These are phyloP conservation scores for Pseudorhiza aurosa DNA, from an alignment of 30 jellyfish, hydroid and myxozoan species.

Conservation along the genomic window DNA sequence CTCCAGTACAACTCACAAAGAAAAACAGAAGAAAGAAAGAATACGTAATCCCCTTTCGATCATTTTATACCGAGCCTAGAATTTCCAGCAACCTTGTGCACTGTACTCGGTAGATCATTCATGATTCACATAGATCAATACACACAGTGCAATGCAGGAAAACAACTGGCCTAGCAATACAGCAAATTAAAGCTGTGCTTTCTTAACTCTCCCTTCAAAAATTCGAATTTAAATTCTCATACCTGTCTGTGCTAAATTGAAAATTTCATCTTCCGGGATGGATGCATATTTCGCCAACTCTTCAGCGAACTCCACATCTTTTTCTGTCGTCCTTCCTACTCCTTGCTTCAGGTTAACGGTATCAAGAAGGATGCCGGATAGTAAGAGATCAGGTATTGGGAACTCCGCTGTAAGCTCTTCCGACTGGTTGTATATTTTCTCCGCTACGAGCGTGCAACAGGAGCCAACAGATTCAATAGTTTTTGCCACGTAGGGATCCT, in stretches of 20 bases:
- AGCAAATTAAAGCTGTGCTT: no score
- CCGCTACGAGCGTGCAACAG: slow-evolving; percentile 84
- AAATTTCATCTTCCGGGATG: slow-evolving; percentile 43
- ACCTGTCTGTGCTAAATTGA: slow-evolving; percentile 66
- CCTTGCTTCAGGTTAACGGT: slow-evolving; percentile 71
- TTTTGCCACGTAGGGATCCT: slow-evolving; percentile 39
- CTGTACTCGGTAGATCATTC: no score
- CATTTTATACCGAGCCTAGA: no score
- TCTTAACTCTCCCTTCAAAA: no score
- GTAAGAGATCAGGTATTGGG: slow-evolving; percentile 69
- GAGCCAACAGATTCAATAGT: slow-evolving; percentile 87
- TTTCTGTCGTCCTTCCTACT: slow-evolving; percentile 75
- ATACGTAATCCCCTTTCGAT: no score
- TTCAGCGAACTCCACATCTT: slow-evolving; percentile 75
- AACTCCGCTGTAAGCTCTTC: slow-evolving; percentile 18
- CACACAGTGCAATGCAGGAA: no score
- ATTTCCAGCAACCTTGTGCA: no score
- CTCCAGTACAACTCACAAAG: no score
- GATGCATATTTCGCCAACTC: slow-evolving; percentile 30
- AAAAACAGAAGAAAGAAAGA: no score
- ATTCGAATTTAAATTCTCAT: no score
- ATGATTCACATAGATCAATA: no score
- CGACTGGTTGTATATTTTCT: slow-evolving; percentile 33
- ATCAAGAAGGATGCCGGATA: slow-evolving; percentile 80
- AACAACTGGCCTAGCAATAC: no score